phyloP scores from a whole-genome alignment of 1,140 invertebrate species.

The Pentalonia nigronervosa region DNA sequence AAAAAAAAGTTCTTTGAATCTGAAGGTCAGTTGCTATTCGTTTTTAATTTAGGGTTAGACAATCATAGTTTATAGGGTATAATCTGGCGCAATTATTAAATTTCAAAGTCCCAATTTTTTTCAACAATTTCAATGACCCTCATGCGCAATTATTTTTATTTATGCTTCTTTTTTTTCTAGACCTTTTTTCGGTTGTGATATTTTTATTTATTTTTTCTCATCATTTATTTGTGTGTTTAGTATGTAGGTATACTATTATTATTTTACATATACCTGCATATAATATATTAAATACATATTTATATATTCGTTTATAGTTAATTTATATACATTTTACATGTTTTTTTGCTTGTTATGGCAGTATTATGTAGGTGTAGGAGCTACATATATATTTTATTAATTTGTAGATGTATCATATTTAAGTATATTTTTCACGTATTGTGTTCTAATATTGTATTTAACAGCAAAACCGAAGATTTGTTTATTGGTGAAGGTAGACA shows the following conservation, averaged over 20 bases:
- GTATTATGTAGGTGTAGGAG: constrained; percentile 50
- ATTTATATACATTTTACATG: constrained; percentile 16
- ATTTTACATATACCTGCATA: neutral
- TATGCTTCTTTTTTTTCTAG: constrained; percentile 17
- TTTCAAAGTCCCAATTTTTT: neutral
- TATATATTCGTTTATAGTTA: neutral
- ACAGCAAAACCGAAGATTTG: constrained; percentile 42
- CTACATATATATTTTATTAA: constrained; percentile 47
- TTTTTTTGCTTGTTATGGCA: constrained; percentile 14
- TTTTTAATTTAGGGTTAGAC: constrained; percentile 55
- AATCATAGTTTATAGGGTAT: neutral
- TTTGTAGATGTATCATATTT: constrained; percentile 53
- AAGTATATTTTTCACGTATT: constrained; percentile 56
- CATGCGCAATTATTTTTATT: constrained; percentile 21
- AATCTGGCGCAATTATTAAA: constrained; percentile 18
- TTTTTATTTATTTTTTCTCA: constrained; percentile 33
- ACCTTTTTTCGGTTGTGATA: constrained; percentile 52
- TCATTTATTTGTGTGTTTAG: constrained; percentile 33
- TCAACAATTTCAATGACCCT: neutral
- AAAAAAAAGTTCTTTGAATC: constrained; percentile 55
- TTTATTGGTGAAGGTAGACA: constrained; percentile 56
- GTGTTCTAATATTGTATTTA: constrained; percentile 58
- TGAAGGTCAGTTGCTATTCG: constrained; percentile 56
- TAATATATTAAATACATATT: neutral
- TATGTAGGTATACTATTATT: neutral